Percentiles rank a stretch among this genome's conserved stretches.
Evolutionary conservation across 92 coral and sea anemone genomes (phyloP).

Genomic region (Palythoa grandis): DNA sequence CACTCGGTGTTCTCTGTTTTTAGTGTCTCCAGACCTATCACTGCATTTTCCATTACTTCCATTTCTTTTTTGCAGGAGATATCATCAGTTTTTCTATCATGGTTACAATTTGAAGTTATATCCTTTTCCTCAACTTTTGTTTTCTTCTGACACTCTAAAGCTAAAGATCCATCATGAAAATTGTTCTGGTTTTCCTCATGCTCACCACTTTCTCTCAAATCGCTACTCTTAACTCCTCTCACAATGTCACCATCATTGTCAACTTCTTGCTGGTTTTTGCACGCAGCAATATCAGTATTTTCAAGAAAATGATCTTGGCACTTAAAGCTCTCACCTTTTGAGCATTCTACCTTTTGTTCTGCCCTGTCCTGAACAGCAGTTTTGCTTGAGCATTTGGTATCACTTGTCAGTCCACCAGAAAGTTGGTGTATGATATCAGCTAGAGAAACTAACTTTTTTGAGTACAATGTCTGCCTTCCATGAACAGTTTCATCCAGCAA

Average conservation of each 20-base stretch:
- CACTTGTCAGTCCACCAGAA: not conserved
- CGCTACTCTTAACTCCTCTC: not conserved
- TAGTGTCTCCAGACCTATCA: not conserved
- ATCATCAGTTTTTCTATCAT: not conserved
- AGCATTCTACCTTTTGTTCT: not conserved
- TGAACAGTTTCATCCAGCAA: not conserved
- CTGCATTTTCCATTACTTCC: not conserved
- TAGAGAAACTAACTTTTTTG: not conserved
- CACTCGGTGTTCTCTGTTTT: not conserved
- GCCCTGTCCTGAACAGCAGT: not conserved
- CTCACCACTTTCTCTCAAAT: not conserved
- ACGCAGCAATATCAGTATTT: not conserved
- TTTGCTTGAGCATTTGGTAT: not conserved
- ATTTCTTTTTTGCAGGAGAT: not conserved
- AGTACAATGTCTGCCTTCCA: not conserved
- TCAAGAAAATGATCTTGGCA: not conserved
- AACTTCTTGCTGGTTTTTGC: not conserved
- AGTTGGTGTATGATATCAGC: not conserved
- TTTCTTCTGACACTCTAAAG: not conserved
- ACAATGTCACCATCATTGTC: not conserved
- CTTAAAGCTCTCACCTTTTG: not conserved
- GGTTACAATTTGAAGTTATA: not conserved
- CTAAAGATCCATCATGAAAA: not conserved
- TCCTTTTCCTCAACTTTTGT: not conserved
- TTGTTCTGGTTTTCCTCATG: not conserved